Evolutionary conservation across 2,113 vertebrate genomes (phyloP), one percentile per base, ranked within the genome.

Genomic region (Tursiops truncatus): DNA sequence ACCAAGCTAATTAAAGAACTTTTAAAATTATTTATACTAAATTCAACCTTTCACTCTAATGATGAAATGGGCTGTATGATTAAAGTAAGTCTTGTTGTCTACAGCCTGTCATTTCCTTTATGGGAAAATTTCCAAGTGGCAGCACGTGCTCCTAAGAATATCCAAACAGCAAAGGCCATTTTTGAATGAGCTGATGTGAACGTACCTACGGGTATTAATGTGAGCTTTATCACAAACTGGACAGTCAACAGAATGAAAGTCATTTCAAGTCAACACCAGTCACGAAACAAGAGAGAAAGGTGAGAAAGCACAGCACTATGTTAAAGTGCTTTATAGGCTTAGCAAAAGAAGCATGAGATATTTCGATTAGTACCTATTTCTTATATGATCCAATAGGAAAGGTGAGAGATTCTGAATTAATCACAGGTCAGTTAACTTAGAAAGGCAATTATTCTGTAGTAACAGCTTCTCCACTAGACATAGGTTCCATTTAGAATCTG

Each of bases 201-300:
- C 0, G 0, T 1, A 2, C 12, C 50, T 4, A 1, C 12, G 2
- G 67, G 9, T 13, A 71, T 1, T 2, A 56, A 38, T 0, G 3
- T 18, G 44, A 38, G 47, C 71, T 26, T 67, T 50, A 60, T 79
- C n/a, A 21, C 6, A 12, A 8, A 44, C 26, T 9, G 33, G 80
- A 60, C 12, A 13, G 14, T 25, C 28, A 25, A 21, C 33, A 82
- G 65, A 2, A 18, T 2, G n/a, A 65, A 47, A 41, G 53, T 70
- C 3, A n/a, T 71, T 21, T 21, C 36, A 62, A 23, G n/a, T 36
- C 20, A 33, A 74, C 17, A 67, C 33, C n/a, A 80, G 4, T 6
- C 7, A 31, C 0, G 20, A n/a, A 92, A 79, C 8, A 76, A 76
- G 88, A 94, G 20, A 63, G 70, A 74, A 83, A n/a, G 6, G 1